Conservation (phyloP, 2,113 vertebrate species). For the Oplegnathus fasciatus region DNA sequence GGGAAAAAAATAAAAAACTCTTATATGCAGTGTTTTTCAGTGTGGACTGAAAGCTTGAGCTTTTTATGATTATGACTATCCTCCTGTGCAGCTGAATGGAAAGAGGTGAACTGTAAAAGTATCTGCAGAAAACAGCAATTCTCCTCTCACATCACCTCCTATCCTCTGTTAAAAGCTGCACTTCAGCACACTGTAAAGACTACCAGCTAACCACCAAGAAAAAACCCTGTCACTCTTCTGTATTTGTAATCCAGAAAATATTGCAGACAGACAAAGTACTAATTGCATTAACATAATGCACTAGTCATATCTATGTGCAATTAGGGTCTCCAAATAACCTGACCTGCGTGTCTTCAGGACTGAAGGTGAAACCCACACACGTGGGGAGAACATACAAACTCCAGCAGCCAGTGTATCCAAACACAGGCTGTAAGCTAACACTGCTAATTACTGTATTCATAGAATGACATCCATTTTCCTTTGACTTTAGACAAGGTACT, state of each 20-base stretch:
- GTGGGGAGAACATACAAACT: neutral
- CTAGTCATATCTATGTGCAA: neutral
- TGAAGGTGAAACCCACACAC: neutral
- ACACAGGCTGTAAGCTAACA: neutral
- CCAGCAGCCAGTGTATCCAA: neutral
- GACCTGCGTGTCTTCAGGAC: neutral
- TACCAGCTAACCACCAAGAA: neutral
- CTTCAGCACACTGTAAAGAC: neutral
- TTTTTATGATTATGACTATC: neutral
- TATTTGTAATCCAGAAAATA: slow-evolving; percentile 13
- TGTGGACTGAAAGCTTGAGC: neutral
- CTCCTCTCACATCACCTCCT: neutral
- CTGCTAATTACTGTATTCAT: neutral
- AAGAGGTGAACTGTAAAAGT: neutral
- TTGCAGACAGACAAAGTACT: neutral
- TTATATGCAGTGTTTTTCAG: neutral
- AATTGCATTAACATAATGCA: slow-evolving; percentile 19
- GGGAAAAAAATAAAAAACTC: neutral
- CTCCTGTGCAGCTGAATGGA: neutral
- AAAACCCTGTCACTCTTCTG: neutral
- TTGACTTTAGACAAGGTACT: neutral
- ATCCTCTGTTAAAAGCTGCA: neutral
- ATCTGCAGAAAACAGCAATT: neutral
- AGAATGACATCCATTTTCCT: neutral
- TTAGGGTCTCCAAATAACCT: neutral